Conservation (phyloP, 1,140 invertebrate genomes). For the Oncopodura yosiiana region DNA sequence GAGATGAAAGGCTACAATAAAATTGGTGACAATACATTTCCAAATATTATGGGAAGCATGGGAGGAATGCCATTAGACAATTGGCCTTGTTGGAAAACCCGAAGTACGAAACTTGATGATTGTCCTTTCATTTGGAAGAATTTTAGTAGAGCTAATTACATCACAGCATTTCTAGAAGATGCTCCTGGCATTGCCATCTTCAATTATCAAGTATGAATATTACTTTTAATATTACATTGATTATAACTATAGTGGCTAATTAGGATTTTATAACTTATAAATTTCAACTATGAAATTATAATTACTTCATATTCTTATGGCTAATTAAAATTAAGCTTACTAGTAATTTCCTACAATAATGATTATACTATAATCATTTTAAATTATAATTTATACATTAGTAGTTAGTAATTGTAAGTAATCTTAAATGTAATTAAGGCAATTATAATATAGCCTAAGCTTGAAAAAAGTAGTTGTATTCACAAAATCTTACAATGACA, state of each 20-base stretch:
- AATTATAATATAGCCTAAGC: no score
- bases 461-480: no score
- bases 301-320: no score
- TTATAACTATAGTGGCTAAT: no score
- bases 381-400: no score
- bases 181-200: slow-evolving; percentile 39
- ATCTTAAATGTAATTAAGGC: no score
- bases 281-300: no score
- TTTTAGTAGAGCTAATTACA: slow-evolving; percentile 37
- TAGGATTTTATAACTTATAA: no score
- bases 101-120: slow-evolving; percentile 35
- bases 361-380: no score
- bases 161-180: slow-evolving; percentile 41
- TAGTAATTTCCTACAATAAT: slow-evolving; percentile 39
- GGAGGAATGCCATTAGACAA: slow-evolving; percentile 29
- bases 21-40: slow-evolving; percentile 39
- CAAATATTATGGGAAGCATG: slow-evolving; percentile 38
- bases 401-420: no score
- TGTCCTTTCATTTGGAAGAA: slow-evolving; percentile 41
- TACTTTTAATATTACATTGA: no score
- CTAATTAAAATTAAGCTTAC: slow-evolving; percentile 37
- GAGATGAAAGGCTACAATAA: slow-evolving; percentile 21
- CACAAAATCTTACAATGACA: no score
- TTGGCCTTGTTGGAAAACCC: slow-evolving; percentile 20
- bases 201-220: slow-evolving; percentile 39